Evolutionary conservation across 2,797 vertebrate species (phyloP).

Genomic region (Spea hammondii): DNA sequence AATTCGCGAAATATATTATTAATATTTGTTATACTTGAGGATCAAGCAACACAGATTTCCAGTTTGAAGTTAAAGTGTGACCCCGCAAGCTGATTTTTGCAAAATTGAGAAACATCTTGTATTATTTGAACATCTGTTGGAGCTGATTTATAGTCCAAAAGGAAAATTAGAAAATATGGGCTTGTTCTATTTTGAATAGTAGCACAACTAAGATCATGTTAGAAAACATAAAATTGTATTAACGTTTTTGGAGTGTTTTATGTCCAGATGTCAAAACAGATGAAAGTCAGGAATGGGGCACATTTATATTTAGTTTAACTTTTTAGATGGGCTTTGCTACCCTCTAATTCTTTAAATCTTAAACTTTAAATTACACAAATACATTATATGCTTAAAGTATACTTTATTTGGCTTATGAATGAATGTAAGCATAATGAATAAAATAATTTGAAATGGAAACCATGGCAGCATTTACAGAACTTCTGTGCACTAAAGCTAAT

Average conservation of each 20-base stretch:
- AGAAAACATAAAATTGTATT: slow-evolving; percentile 34
- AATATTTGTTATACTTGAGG: not conserved
- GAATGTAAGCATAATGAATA: too few relatives aligned
- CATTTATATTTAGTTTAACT: slow-evolving; percentile 18
- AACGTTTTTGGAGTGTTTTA: slow-evolving; percentile 34
- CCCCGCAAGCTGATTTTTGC: slow-evolving; percentile 16
- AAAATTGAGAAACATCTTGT: slow-evolving; percentile 25
- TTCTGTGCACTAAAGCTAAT: too few relatives aligned
- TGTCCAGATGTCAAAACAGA: slow-evolving; percentile 41
- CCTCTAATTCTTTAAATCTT: not conserved
- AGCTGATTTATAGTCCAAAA: slow-evolving; percentile 33
- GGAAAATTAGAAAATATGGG: slow-evolving; percentile 38
- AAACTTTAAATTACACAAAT: slow-evolving; percentile 3
- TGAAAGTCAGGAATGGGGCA: slow-evolving; percentile 24
- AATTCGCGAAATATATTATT: too few relatives aligned
- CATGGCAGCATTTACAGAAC: too few relatives aligned
- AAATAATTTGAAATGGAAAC: too few relatives aligned
- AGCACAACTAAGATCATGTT: slow-evolving; percentile 2
- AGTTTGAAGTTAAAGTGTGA: not conserved
- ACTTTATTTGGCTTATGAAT: too few relatives aligned
- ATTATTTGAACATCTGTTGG: slow-evolving; percentile 44
- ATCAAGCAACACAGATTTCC: not conserved
- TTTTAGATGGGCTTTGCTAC: not conserved
- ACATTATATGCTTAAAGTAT: not conserved
- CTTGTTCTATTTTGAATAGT: slow-evolving; percentile 37